phyloP scores from a whole-genome alignment of 2,888 invertebrate species.

The Ceriagrion tenellum region DNA sequence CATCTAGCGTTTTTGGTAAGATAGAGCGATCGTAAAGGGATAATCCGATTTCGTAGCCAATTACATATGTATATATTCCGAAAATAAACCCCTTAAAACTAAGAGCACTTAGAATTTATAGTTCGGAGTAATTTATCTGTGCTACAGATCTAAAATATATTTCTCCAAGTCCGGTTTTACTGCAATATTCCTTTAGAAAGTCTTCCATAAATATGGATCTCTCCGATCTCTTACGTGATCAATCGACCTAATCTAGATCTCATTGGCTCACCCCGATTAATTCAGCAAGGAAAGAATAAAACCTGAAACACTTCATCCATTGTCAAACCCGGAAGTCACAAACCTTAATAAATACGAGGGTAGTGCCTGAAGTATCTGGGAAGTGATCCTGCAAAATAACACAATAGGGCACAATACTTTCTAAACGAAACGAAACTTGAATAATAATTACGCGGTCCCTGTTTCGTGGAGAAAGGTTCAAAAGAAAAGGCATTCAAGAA shows the following conservation, averaged over 20 bases:
- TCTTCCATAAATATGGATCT: not conserved
- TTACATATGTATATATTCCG: not conserved
- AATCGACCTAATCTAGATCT: not conserved
- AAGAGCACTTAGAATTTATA: conserved; percentile 8
- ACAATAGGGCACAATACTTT: not conserved
- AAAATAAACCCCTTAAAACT: not conserved
- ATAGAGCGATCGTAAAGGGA: not conserved
- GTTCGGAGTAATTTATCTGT: not conserved
- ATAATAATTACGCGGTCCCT: conserved; percentile 3
- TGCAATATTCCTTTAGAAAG: not conserved
- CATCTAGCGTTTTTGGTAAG: not conserved
- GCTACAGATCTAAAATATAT: not conserved
- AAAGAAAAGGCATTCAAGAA: not conserved
- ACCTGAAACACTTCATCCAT: not conserved
- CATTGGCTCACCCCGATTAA: not conserved
- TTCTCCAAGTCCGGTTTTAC: not conserved
- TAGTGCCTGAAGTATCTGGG: not conserved
- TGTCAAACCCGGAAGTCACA: conserved; percentile 27
- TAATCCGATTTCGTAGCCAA: not conserved
- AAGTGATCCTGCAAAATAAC: not conserved
- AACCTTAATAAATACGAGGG: not conserved
- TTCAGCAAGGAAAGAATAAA: not conserved
- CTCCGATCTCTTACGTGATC: not conserved
- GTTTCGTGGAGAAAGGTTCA: not conserved
- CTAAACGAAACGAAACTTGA: conserved; percentile 8